Conservation (phyloP, 2,797 vertebrate species). For the Masticophis lateralis region DNA sequence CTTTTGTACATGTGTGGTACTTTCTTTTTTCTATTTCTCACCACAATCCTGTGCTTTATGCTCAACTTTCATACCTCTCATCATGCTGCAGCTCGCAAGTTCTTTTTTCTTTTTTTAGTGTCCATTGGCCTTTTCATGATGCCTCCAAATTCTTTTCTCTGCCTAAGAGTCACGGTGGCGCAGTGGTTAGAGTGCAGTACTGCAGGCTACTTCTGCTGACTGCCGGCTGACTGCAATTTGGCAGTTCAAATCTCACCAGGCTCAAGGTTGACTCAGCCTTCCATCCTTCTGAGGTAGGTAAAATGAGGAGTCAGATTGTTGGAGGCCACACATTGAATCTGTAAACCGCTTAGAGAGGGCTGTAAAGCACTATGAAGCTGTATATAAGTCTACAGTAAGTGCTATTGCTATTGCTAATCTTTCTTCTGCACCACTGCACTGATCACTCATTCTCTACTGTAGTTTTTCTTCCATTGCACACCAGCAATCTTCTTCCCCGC, state of each 20-base stretch:
- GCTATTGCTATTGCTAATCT: neutral
- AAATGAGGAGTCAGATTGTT: too few relatives aligned
- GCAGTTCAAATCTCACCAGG: too few relatives aligned
- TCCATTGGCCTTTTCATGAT: neutral
- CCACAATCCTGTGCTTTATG: neutral
- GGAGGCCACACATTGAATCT: too few relatives aligned
- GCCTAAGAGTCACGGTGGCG: neutral
- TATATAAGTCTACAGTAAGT: too few relatives aligned
- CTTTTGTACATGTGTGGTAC: neutral
- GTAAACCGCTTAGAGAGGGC: too few relatives aligned
- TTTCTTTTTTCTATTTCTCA: neutral
- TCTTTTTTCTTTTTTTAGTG: neutral
- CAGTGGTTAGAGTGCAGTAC: too few relatives aligned
- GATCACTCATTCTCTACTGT: neutral
- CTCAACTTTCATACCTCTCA: neutral
- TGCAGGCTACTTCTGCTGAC: too few relatives aligned
- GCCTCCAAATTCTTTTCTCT: neutral
- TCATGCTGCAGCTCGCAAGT: neutral
- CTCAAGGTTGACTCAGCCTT: too few relatives aligned
- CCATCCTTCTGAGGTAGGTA: too few relatives aligned
- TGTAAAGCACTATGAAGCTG: too few relatives aligned
- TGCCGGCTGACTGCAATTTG: too few relatives aligned
- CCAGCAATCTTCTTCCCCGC: neutral
- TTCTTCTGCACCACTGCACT: neutral
- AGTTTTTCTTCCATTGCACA: neutral